Conservation (phyloP, 2,113 vertebrate species). For the Pomatostomus ruficeps region DNA sequence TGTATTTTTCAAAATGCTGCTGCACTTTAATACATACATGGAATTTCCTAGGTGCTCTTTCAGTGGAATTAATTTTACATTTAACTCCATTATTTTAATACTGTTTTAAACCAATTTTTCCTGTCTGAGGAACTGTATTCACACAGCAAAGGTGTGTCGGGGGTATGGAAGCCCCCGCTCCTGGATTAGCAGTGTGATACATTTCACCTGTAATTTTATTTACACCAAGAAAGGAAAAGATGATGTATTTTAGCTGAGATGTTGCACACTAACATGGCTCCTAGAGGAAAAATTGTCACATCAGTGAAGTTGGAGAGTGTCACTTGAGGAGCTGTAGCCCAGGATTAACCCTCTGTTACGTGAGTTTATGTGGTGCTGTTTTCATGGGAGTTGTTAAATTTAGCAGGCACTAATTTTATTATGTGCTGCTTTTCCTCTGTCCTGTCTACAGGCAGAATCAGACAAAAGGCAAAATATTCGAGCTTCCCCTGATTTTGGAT, state of each 20-base stretch:
- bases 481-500: neutral
- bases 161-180: neutral
- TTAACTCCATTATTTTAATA: neutral
- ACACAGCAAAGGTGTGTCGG: neutral
- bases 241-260: neutral
- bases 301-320: neutral
- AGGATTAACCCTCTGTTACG: neutral
- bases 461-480: neutral
- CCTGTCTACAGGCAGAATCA: neutral
- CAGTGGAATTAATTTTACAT: neutral
- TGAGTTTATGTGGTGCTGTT: neutral
- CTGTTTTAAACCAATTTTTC: neutral
- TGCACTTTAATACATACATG: neutral
- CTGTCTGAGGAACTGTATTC: neutral
- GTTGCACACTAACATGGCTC: neutral
- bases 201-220: neutral
- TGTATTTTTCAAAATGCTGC: neutral
- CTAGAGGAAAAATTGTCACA: neutral
- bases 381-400: neutral
- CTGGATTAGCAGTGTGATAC: neutral
- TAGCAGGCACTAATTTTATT: neutral
- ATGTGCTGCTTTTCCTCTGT: neutral
- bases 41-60: neutral
- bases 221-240: neutral
- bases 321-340: neutral